phyloP scores from a whole-genome alignment of 2,888 invertebrate species.

The Netelia melanura region DNA sequence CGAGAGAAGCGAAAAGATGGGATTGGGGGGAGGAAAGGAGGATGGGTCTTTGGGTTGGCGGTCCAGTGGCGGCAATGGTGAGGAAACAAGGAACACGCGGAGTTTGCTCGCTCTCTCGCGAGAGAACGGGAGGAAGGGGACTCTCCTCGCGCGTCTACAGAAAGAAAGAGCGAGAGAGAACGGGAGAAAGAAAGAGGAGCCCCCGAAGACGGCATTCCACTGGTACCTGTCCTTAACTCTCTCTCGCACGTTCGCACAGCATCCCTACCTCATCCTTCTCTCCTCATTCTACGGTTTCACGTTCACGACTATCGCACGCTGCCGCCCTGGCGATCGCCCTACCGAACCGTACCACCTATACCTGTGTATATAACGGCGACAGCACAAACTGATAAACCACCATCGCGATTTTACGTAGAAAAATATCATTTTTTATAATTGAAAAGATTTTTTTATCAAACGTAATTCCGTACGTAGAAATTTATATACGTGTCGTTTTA shows the following conservation, averaged over 20 bases:
- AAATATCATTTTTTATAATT: too few species aligned
- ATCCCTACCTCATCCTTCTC: slow-evolving; percentile 28
- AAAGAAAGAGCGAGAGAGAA: not conserved
- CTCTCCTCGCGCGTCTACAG: slow-evolving; percentile 47
- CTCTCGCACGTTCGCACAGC: slow-evolving; percentile 57
- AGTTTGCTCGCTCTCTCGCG: slow-evolving; percentile 72
- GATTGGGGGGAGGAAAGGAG: slow-evolving; percentile 33
- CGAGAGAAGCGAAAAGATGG: slow-evolving; percentile 36
- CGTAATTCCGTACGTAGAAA: too few species aligned
- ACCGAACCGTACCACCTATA: slow-evolving; percentile 74
- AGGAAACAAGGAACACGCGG: slow-evolving; percentile 75
- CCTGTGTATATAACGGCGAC: slow-evolving; percentile 47
- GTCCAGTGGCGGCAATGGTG: slow-evolving; percentile 69
- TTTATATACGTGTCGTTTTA: too few species aligned
- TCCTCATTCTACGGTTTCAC: slow-evolving; percentile 63
- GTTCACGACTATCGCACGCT: slow-evolving; percentile 72
- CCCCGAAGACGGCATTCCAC: slow-evolving; percentile 80
- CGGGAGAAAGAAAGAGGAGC: slow-evolving; percentile 20
- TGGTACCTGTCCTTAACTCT: slow-evolving; percentile 80
- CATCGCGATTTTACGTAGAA: not conserved
- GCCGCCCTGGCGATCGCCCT: slow-evolving; percentile 71
- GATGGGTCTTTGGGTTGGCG: slow-evolving; percentile 61
- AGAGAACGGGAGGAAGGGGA: not conserved
- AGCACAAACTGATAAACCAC: slow-evolving; percentile 36
- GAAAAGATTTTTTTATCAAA: not conserved